These are phyloP conservation scores for Bombyx mori DNA, from an alignment of 1,140 invertebrate species.

Conservation along the genomic window ASM3026992v2 NC_085115.1:11266001-11266500, in stretches of 20 bases:
- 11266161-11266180: conserved; percentile 76
- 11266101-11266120: conserved; percentile 74
- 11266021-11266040: conserved; percentile 87
- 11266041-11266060: conserved; percentile 73
- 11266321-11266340: conserved; percentile 55
- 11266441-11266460: conserved; percentile 84
- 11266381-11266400: conserved; percentile 80
- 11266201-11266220: conserved; percentile 75
- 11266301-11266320: conserved; percentile 74
- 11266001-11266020: conserved; percentile 83
- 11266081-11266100: conserved; percentile 88
- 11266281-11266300: conserved; percentile 84
- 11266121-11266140: conserved; percentile 79
- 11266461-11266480: conserved; percentile 81
- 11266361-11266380: conserved; percentile 68
- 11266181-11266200: conserved; percentile 79
- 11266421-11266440: conserved; percentile 81
- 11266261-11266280: conserved; percentile 86
- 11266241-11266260: conserved; percentile 84
- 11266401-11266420: conserved; percentile 87
- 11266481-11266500: conserved; percentile 78
- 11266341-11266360: conserved; percentile 60
- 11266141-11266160: conserved; percentile 74
- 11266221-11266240: conserved; percentile 83
- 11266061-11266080: conserved; percentile 87